phyloP scores from a whole-genome alignment of 2,888 invertebrate genomes.

The Rhamphomyia laevipes region DNA sequence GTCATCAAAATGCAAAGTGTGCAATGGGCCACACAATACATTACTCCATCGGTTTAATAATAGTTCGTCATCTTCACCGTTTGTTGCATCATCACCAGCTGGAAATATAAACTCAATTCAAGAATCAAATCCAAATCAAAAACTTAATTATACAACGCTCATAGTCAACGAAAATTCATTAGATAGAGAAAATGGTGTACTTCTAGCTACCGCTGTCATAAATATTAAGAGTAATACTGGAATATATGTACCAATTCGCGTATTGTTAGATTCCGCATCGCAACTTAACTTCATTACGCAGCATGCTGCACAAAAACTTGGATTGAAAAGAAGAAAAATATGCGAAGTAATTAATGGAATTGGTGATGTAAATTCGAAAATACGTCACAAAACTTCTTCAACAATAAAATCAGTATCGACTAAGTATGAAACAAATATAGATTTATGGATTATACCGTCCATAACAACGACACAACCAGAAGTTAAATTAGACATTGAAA shows the following conservation, averaged over 20 bases:
- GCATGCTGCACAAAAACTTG: neutral
- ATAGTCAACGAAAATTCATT: neutral
- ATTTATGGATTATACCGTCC: neutral
- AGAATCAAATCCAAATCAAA: no score
- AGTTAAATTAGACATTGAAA: neutral
- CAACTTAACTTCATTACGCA: constrained; percentile 4
- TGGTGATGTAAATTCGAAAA: neutral
- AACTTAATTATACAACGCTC: no score
- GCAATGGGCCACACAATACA: neutral
- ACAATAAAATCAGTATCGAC: neutral
- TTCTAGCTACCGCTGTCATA: constrained; percentile 3
- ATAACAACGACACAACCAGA: neutral
- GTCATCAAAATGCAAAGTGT: neutral
- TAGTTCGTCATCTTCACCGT: neutral
- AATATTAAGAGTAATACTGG: neutral
- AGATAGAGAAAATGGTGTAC: neutral
- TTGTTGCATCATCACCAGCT: neutral
- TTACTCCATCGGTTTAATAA: neutral
- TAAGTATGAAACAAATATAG: neutral
- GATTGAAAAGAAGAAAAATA: neutral
- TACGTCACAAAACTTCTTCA: neutral
- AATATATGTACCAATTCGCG: neutral
- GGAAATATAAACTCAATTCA: neutral
- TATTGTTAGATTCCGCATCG: constrained; percentile 6
- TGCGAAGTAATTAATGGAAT: neutral